Base-by-base conservation (phyloP, 2,888 invertebrate species). In the Campoplex capitator region DNA sequence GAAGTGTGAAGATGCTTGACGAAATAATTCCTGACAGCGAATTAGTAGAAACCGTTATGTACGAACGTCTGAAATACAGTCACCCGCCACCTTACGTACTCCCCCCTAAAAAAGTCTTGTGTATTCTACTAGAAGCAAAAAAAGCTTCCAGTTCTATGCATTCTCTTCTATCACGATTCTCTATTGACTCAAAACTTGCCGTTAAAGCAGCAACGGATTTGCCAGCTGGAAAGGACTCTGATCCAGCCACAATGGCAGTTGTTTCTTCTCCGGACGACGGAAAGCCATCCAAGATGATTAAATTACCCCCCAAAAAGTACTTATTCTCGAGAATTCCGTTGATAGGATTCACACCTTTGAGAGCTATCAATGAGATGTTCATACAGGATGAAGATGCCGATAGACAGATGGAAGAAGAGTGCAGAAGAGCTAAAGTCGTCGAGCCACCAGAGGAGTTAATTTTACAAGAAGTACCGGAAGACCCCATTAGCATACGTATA, bases 151-250 rank as follows among this genome's bases (percentile, higher is more conserved):
- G 91, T 73, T 94, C 94, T 3, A 89, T 92, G 11, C 92, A 92
- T 23, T 94, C 94, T 2, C 85, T 94, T 38, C 86, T 94, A 1
- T 94, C 94, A 1, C 89, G 94, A 87, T 94, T 94, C 88, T 94
- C 94, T 0, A 91, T 94, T 3, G 92, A 94, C 58, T 94, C 93
- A 0, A 92, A 91, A 84, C 80, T 94, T 13, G 91, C 92, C 16
- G 89, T 92, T 9, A 94, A 94, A 75, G 90, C 90, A 51, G 90
- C 74, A 13, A 88, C 84, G 9, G 89, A 90, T 13, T 83, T 93
- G 4, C 76, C 89, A 0, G 42, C 75, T 2, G 35, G 58, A 23
- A 80, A 88, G 56, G 18, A 35, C 16, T 74, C 87, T 62, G 77
- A 82, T 13, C 62, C 88, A 16, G 84, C 85, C 2, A 86, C 89